Percentiles rank a stretch among this genome's conserved stretches.
phyloP scores from a whole-genome alignment of 2,113 vertebrate genomes.

The Paraplagusia blochii region DNA sequence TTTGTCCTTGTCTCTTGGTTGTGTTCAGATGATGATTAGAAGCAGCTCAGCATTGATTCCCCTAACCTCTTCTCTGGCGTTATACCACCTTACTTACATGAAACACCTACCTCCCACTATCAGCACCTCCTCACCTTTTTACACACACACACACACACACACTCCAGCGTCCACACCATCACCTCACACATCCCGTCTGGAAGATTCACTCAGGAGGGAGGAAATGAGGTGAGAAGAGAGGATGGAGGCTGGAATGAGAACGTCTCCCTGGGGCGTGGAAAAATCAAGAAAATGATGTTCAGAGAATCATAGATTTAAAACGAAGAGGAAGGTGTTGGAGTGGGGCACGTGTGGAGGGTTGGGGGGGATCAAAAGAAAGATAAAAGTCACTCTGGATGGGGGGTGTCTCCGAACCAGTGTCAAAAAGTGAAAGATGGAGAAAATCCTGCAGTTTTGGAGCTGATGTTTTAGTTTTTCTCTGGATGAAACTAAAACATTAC shows the following conservation, averaged over 20 bases:
- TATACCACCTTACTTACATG: not conserved
- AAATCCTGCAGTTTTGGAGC: constrained; percentile 33
- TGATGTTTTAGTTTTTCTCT: not conserved
- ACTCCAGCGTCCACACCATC: constrained; percentile 56
- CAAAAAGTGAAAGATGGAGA: constrained; percentile 36
- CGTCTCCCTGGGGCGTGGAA: constrained; percentile 70
- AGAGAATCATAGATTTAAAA: constrained; percentile 81
- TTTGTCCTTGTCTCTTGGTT: constrained; percentile 33
- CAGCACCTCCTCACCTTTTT: constrained; percentile 9
- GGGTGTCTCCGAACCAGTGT: constrained; percentile 10
- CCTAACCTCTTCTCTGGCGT: constrained; percentile 16
- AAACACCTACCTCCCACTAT: constrained; percentile 1
- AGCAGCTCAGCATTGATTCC: constrained; percentile 34
- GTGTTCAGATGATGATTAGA: constrained; percentile 50
- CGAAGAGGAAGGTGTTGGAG: constrained; percentile 43
- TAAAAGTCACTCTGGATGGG: constrained; percentile 16
- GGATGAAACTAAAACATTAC: constrained; percentile 31
- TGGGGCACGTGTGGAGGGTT: not conserved
- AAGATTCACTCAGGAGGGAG: constrained; percentile 65
- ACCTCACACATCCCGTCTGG: constrained; percentile 63
- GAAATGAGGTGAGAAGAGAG: constrained; percentile 73
- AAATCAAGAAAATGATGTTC: constrained; percentile 78
- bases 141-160: constrained; percentile 6
- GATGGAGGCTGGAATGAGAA: constrained; percentile 70
- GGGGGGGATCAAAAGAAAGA: constrained; percentile 1